Percentiles rank a stretch among this genome's conserved stretches.
phyloP scores from a whole-genome alignment of 2,888 invertebrate genomes.

The Pardosa pseudoannulata region DNA sequence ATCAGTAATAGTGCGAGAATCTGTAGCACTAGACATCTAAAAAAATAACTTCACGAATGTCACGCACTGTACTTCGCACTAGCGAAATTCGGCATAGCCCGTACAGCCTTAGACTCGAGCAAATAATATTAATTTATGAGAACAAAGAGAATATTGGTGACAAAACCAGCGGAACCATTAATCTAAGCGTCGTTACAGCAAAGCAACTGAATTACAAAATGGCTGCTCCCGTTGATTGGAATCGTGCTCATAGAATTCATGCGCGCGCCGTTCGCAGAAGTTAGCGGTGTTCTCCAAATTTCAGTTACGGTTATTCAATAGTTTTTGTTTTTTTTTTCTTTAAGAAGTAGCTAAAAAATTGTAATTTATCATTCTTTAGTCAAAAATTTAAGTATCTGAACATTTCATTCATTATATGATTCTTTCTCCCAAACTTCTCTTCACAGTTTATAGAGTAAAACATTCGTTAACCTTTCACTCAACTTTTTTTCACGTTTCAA shows the following conservation, averaged over 20 bases:
- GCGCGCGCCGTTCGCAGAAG: constrained; percentile 38
- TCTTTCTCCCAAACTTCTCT: no score
- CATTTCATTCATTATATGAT: no score
- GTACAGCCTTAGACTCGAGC: background rate
- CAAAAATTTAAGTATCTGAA: no score
- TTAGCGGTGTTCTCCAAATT: background rate
- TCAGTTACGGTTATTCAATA: no score
- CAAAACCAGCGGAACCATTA: background rate
- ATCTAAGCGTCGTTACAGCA: background rate
- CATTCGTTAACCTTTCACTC: no score
- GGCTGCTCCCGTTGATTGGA: constrained; percentile 47
- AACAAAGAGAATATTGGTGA: background rate
- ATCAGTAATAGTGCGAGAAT: constrained; percentile 56
- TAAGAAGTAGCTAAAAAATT: no score
- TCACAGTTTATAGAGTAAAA: no score
- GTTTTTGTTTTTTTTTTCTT: no score
- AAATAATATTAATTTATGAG: background rate
- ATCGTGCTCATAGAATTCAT: constrained; percentile 47
- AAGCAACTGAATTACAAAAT: constrained; percentile 32
- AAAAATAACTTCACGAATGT: constrained; percentile 67
- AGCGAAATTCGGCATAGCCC: constrained; percentile 64
- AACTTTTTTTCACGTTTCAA: no score
- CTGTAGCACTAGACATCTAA: constrained; percentile 73
- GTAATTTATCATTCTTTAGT: no score
- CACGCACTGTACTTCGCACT: constrained; percentile 62